Conservation (phyloP, 2,888 invertebrate species). For the Leistus spinibarbis region DNA sequence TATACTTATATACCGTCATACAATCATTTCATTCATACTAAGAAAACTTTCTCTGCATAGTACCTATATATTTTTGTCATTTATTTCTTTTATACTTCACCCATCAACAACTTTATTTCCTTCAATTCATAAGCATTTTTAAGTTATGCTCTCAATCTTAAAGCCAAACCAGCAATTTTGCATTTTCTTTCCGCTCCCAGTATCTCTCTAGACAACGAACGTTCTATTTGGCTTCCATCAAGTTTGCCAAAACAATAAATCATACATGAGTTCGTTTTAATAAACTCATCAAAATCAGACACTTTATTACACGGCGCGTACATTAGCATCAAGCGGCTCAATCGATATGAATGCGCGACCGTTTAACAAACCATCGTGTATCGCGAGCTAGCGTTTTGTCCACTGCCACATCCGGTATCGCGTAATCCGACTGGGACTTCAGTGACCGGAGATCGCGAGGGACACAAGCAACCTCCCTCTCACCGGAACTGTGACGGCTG, state of each 20-base stretch:
- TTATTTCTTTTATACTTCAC: background rate
- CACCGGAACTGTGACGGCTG: background rate
- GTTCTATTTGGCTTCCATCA: constrained; percentile 12
- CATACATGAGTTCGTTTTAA: constrained; percentile 27
- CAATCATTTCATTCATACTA: background rate
- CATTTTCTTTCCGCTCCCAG: background rate
- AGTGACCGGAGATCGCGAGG: background rate
- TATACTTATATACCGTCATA: too few relatives aligned
- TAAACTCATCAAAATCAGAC: constrained; percentile 34
- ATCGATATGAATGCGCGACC: constrained; percentile 13
- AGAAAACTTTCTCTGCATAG: background rate
- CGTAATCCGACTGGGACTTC: background rate
- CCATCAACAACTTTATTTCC: background rate
- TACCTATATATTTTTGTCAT: background rate
- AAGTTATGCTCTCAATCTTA: background rate
- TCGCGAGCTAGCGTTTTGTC: background rate
- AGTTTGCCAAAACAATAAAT: constrained; percentile 27
- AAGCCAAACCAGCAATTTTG: background rate
- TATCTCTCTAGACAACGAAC: background rate
- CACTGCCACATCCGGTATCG: background rate
- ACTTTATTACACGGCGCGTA: constrained; percentile 20
- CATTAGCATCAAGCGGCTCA: constrained; percentile 15
- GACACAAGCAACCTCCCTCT: background rate
- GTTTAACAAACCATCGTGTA: too few relatives aligned
- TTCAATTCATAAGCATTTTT: background rate